These are phyloP conservation scores for Brachyptera risi DNA, from an alignment of 2,888 invertebrate species.

Conservation along the genomic window DNA sequence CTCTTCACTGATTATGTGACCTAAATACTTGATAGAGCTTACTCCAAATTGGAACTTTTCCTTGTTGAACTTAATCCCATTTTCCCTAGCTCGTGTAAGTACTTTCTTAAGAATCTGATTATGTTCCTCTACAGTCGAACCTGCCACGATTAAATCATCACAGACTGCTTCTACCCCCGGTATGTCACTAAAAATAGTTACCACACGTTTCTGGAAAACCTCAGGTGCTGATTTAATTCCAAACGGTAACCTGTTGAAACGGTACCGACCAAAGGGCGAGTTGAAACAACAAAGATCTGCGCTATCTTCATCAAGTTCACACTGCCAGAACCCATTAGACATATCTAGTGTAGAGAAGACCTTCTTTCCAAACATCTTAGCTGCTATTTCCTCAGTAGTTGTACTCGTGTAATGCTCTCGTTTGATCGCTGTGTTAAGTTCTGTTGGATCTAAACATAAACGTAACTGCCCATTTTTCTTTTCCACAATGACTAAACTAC, in stretches of 20 bases:
- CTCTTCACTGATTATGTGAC: background rate
- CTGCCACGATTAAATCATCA: conserved; percentile 30
- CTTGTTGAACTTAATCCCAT: conserved; percentile 15
- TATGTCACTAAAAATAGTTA: conserved; percentile 26
- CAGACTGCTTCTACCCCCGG: conserved; percentile 23
- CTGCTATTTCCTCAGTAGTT: background rate
- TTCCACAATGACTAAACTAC: conserved; percentile 16
- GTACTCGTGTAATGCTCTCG: background rate
- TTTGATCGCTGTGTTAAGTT: conserved; percentile 18
- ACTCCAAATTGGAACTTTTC: conserved; percentile 6
- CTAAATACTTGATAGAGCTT: background rate
- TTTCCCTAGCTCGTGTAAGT: conserved; percentile 4
- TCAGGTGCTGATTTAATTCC: conserved; percentile 27
- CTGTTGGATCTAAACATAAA: conserved; percentile 19
- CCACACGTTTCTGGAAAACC: conserved; percentile 24
- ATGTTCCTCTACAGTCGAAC: conserved; percentile 25
- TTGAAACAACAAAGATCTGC: conserved; percentile 23
- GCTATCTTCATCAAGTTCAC: conserved; percentile 20
- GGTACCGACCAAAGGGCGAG: conserved; percentile 26
- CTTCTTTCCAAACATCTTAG: conserved; percentile 1
- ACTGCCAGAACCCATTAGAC: conserved; percentile 24
- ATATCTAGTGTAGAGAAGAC: conserved; percentile 24
- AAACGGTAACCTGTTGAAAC: conserved; percentile 24
- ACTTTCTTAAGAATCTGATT: conserved; percentile 22
- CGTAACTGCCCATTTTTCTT: conserved; percentile 18